These are phyloP conservation scores for Xestoiulus laeticollis DNA, from an alignment of 2,888 invertebrate species.

Conservation along the genomic window DNA sequence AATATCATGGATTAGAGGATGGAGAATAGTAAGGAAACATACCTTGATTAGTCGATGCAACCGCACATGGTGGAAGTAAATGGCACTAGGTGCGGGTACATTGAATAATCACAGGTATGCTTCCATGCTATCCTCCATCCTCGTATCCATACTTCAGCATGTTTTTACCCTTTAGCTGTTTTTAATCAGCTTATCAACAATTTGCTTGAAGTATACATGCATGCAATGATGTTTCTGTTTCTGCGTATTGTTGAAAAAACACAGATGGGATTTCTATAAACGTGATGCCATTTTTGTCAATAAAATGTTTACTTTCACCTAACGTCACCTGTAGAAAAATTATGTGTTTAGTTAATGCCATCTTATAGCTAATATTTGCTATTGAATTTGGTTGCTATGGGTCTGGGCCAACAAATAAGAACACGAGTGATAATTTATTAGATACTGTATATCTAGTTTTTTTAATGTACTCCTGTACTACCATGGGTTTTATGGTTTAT, in stretches of 20 bases:
- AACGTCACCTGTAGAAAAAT: constrained; percentile 10
- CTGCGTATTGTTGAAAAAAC: background rate
- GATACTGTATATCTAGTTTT: background rate
- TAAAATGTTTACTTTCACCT: background rate
- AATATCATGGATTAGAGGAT: no score
- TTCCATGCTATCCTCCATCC: no score
- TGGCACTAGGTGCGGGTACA: no score
- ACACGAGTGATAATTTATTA: background rate
- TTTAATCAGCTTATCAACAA: background rate
- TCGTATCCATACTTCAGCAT: no score
- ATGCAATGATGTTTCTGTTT: background rate
- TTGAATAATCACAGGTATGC: no score
- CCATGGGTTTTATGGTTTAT: no score
- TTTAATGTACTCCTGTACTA: background rate
- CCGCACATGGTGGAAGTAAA: no score
- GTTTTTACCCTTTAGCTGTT: no score
- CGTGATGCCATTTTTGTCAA: background rate
- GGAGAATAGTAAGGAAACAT: no score
- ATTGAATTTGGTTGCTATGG: background rate
- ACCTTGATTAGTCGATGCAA: no score
- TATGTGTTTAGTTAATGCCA: background rate
- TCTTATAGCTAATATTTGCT: constrained; percentile 14
- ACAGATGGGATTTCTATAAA: background rate
- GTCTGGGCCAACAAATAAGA: background rate
- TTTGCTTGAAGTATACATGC: background rate